Evolutionary conservation across 1,140 invertebrate genomes (phyloP), one percentile per base, ranked within the genome.

Genomic region (Himalopsyche phryganea): DNA sequence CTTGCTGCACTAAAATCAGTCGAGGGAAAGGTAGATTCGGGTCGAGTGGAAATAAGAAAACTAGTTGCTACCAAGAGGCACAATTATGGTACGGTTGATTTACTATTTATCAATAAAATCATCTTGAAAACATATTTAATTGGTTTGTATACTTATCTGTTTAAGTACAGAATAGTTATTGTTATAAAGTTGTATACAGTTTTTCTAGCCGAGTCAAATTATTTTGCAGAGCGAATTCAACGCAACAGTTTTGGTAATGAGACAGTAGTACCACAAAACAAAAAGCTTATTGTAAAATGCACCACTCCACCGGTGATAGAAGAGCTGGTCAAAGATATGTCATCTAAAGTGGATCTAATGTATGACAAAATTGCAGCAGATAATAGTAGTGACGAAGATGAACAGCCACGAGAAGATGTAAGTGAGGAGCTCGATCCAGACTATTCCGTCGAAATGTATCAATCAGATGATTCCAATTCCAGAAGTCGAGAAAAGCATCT

Each of bases 261-360:
- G n/a, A 54, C 32, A 9, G 23, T 41, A 19, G 45, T 49, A 1
- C 44, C 28, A 23, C 33, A 42, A n/a, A 56, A 45, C 42, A 28
- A 28, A n/a, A 66, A 66, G 28, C 28, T 67, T 6, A 32, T 60
- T 1, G 63, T 66, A 11, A 66, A 63, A 51, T 71, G 69, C 50
- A 65, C 64, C 35, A 63, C 65, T 11, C 63, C 68, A 6, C 63
- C 56, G 32, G 23, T 61, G 6, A 50, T 67, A 9, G 69, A 70
- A 57, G 67, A 71, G 28, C 20, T 69, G 3, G 41, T 72, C 7
- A 60, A 66, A 5, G 71, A 72, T 58, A 65, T 72, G 23, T 58
- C 70, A 6, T 69, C 72, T 1, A 76, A 75, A 54, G 72, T 76
- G 36, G 74, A 75, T 60, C 49, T 67, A 15, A 66, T 69, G 13